Evolutionary conservation across 2,113 vertebrate genomes (phyloP).

Genomic region (Petrocephalus microphthalmus): DNA sequence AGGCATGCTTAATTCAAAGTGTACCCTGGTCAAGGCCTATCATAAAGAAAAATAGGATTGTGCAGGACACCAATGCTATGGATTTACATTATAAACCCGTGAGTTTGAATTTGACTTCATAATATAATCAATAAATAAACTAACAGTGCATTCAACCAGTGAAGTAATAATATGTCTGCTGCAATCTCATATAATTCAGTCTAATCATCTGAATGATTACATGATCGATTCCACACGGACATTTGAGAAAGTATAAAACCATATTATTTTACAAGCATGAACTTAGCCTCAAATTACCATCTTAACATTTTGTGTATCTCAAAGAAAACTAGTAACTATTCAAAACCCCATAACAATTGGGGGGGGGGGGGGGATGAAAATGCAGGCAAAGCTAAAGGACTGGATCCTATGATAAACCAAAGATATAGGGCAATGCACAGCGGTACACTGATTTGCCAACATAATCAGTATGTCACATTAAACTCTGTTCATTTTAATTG

Average conservation of each 20-base stretch:
- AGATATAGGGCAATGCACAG: background rate
- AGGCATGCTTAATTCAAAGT: background rate
- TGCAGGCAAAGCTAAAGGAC: background rate
- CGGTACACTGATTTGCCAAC: background rate
- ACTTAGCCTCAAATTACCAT: background rate
- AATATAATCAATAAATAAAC: background rate
- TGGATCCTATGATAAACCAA: background rate
- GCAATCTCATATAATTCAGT: background rate
- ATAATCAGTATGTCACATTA: background rate
- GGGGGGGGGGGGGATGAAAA: background rate
- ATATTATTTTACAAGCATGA: background rate
- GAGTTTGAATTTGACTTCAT: background rate
- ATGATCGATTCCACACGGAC: background rate
- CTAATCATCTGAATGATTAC: background rate
- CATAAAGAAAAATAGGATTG: background rate
- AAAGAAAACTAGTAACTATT: background rate
- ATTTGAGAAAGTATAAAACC: background rate
- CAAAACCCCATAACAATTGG: background rate
- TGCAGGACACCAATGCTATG: background rate
- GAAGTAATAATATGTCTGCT: background rate
- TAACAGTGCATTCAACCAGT: background rate
- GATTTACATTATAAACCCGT: background rate
- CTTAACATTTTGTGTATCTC: background rate
- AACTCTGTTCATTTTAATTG: constrained; percentile 4
- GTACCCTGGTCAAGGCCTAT: background rate